Base-by-base conservation (phyloP, 2,888 invertebrate species). In the Sinhomidia bicolor region DNA sequence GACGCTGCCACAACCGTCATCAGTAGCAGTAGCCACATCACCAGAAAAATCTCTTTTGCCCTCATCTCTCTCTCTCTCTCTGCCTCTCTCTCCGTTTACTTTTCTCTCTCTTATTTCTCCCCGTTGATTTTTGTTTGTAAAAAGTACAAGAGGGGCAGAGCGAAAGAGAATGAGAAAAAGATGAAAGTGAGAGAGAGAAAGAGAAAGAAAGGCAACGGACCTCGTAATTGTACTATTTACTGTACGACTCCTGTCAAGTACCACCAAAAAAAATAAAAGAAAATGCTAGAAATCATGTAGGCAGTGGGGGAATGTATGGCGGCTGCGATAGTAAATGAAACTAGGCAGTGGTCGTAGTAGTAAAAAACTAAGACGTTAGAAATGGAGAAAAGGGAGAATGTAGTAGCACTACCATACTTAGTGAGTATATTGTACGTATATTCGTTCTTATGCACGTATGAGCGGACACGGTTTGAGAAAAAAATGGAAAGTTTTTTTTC, bases 201-300 rank as follows among this genome's bases (percentile, higher is more conserved):
- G 23, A n/a, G 10, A 41, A n/a, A 29, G 20, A 36, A 36, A 80
- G 44, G 65, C 20, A 23, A 41, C 47, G 76, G 57, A 23, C 36
- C 47, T 83, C 17, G 74, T 82, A 82, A 81, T 81, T 65, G 81
- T 29, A 62, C 26, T 44, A 65, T 74, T 74, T 74, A 44, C 26
- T 44, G 74, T 26, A 74, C 14, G 36, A 47, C 44, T 47, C 44
- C 23, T 47, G 47, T 74, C 26, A 74, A 74, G 74, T 47, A 74
- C 74, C 44, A n/a, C n/a, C n/a, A n/a, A n/a, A n/a, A n/a, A n/a
- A n/a, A n/a, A n/a, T 26, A 44, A 47, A 74, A 23, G 47, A 26
- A 23, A 47, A 23, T 74, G 74, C 47, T 17, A 65, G 57, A 82
- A 23, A 62, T 47, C 65, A 36, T 12, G 23, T 20, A 17, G 23